Evolutionary conservation across 2,113 vertebrate species (phyloP), one percentile per base, ranked within the genome.

Genomic region (Tauraco erythrolophus): DNA sequence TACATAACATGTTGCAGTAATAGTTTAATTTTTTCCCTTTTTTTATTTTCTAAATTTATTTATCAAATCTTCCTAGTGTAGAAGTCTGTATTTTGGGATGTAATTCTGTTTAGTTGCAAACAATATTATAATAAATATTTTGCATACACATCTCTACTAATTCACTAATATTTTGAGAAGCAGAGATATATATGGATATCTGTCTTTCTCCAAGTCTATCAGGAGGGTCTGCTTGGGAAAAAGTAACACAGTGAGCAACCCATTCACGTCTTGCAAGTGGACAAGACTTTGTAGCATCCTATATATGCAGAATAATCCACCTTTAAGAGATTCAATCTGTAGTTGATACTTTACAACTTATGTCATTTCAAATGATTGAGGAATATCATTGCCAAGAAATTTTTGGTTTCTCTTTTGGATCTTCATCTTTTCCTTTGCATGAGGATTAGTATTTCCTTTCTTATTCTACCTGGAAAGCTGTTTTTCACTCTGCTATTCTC

Each of bases 91-190:
- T 84, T 72, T 76, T 76, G 24, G 22, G 45, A 76, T 88, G 35
- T 35, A 57, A 51, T 77, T 79, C 43, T 74, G 23, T 77, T 89
- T 46, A 78, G 31, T 71, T 95, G 12, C 19, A 82, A 64, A 39
- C 18, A 53, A 14, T 80, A 18, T 61, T 77, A 24, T 8, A 56
- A 35, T 25, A 50, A 41, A 9, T 66, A 37, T 23, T 62, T 91
- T 7, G 1, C 18, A 9, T 41, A 4, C 1, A 4, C 4, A 43
- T 45, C 14, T 58, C 35, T 82, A 14, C 27, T 0, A 0, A 28
- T 60, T 88, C 14, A 27, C 3, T 14, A 30, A 10, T 43, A 31
- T 61, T 89, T 61, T 94, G 53, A 71, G 33, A 92, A 72, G 50
- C 14, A 69, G 24, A 56, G 13, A 6, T 35, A 14, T 11, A 2